Conservation (phyloP, 2,888 invertebrate species). For the Drosophila dives region DNA sequence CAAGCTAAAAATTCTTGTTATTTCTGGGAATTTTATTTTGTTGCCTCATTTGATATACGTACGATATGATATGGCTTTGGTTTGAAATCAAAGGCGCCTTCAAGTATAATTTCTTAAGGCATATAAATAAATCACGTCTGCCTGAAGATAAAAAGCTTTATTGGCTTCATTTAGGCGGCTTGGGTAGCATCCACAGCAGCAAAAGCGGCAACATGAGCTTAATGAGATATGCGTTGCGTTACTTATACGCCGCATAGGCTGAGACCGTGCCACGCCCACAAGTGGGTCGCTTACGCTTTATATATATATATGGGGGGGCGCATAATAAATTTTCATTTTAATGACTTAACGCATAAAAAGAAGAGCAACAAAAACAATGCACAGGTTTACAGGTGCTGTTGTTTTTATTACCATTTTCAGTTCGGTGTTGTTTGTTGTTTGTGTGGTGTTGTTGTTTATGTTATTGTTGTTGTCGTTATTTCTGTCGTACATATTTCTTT, state of each 20-base stretch:
- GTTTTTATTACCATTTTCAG: slow-evolving; percentile 70
- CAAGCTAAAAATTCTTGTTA: not conserved
- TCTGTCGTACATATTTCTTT: slow-evolving; percentile 63
- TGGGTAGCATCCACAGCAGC: slow-evolving; percentile 15
- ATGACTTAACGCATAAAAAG: slow-evolving; percentile 75
- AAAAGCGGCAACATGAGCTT: slow-evolving; percentile 46
- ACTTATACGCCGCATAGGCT: slow-evolving; percentile 65
- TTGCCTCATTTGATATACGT: slow-evolving; percentile 1
- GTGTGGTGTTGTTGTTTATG: slow-evolving; percentile 22
- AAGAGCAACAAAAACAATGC: slow-evolving; percentile 49
- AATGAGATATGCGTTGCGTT: slow-evolving; percentile 68
- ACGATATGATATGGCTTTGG: slow-evolving; percentile 25
- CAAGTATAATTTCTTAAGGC: slow-evolving; percentile 63
- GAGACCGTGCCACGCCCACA: slow-evolving; percentile 17
- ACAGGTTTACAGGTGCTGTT: slow-evolving; percentile 70
- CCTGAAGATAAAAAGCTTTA: slow-evolving; percentile 76
- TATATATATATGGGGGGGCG: slow-evolving; percentile 34
- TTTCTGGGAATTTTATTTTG: not conserved
- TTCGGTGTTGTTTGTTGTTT: slow-evolving; percentile 20
- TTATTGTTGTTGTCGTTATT: slow-evolving; percentile 26
- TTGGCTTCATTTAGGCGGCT: slow-evolving; percentile 70
- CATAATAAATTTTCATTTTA: slow-evolving; percentile 83
- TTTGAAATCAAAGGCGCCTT: slow-evolving; percentile 67
- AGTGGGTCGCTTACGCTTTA: slow-evolving; percentile 23
- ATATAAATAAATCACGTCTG: slow-evolving; percentile 76